Conservation (phyloP, 1,140 invertebrate species). For the Pentalonia nigronervosa region DNA sequence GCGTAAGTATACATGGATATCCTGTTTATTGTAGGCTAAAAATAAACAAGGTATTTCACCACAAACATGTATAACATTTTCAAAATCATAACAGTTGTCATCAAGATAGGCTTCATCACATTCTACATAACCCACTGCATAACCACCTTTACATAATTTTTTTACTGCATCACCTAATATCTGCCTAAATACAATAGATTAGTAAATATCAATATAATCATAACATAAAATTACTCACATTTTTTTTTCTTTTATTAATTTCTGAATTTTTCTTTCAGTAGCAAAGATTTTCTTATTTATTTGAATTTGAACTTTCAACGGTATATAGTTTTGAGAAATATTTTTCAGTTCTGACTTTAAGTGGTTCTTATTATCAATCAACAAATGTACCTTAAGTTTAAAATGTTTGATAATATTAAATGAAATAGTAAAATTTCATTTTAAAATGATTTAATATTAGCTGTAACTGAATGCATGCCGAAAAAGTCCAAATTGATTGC, state of each 20-base stretch:
- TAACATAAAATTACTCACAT: constrained; percentile 10
- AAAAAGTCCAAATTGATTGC: too few species aligned
- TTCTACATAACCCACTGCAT: constrained; percentile 8
- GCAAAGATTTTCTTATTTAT: constrained; percentile 29
- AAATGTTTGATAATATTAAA: background rate
- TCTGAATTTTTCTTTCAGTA: constrained; percentile 43
- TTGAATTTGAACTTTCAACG: constrained; percentile 43
- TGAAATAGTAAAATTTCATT: background rate
- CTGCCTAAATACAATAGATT: constrained; percentile 28
- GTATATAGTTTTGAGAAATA: constrained; percentile 30
- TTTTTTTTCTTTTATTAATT: constrained; percentile 45
- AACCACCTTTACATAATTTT: constrained; percentile 18
- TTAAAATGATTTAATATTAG: background rate
- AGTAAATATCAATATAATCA: background rate
- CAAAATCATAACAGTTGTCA: constrained; percentile 29
- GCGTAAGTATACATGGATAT: constrained; percentile 71
- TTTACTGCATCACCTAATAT: background rate
- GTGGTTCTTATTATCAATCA: background rate
- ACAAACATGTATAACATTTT: background rate
- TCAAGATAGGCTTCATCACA: constrained; percentile 24
- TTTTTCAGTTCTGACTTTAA: constrained; percentile 36
- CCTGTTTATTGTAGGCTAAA: constrained; percentile 68
- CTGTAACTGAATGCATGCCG: too few species aligned
- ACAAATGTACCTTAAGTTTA: background rate
- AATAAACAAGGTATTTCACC: constrained; percentile 68